These are phyloP conservation scores for Plecturocebus donacophilus DNA, from an alignment of 2,113 vertebrate species.

Conservation along the genomic window DNA sequence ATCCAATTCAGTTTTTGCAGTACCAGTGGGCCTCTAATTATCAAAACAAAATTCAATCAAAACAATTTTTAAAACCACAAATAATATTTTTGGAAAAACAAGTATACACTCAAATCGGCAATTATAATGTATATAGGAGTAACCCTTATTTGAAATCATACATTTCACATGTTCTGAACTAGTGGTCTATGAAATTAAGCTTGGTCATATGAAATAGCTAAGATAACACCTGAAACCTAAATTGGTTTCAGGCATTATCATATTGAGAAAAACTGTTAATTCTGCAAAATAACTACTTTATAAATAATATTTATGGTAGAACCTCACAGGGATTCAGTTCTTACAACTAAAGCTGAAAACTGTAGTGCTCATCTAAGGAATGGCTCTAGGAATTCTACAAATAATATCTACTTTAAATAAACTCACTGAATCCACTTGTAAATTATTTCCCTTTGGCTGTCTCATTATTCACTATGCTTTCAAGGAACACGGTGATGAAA, in stretches of 20 bases:
- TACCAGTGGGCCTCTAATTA: background rate
- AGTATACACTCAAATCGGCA: background rate
- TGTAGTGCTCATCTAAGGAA: slow-evolving; percentile 61
- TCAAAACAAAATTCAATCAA: slow-evolving; percentile 41
- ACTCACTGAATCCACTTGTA: slow-evolving; percentile 82
- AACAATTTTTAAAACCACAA: slow-evolving; percentile 2
- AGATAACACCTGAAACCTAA: background rate
- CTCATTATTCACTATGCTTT: slow-evolving; percentile 89
- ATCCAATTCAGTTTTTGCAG: slow-evolving; percentile 26
- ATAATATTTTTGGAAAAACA: slow-evolving; percentile 27
- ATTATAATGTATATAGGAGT: background rate
- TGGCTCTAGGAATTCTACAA: slow-evolving; percentile 72
- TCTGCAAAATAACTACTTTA: slow-evolving; percentile 31
- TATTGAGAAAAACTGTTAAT: background rate
- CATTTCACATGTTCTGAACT: slow-evolving; percentile 21
- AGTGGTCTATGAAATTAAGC: background rate
- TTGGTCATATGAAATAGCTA: slow-evolving; percentile 27
- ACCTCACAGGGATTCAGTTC: slow-evolving; percentile 29
- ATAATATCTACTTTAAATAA: slow-evolving; percentile 85
- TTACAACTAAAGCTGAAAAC: slow-evolving; percentile 46
- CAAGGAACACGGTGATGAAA: slow-evolving; percentile 90
- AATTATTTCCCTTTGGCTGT: slow-evolving; percentile 85
- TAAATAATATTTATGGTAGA: background rate
- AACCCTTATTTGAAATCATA: slow-evolving; percentile 22
- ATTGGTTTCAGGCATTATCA: background rate